phyloP scores from a whole-genome alignment of 2,113 vertebrate genomes.

The Rafetus swinhoei region DNA sequence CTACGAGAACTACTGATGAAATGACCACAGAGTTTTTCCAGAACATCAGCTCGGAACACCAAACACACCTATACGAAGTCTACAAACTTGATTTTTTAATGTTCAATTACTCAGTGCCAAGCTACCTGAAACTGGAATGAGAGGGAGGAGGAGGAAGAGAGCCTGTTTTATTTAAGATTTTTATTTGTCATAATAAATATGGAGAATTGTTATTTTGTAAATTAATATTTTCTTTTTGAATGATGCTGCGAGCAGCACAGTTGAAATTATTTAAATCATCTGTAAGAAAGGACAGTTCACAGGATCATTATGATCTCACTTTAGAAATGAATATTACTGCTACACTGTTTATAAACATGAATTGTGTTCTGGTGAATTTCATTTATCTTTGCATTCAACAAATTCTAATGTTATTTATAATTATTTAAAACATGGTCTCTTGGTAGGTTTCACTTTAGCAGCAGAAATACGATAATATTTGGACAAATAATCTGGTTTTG shows the following conservation, averaged over 20 bases:
- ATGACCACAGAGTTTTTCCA: slow-evolving; percentile 98
- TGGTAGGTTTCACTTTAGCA: slow-evolving; percentile 71
- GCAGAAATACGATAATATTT: slow-evolving; percentile 51
- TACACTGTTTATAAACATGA: slow-evolving; percentile 68
- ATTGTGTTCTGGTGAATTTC: slow-evolving; percentile 76
- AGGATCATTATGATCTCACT: slow-evolving; percentile 67
- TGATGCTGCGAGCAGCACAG: slow-evolving; percentile 96
- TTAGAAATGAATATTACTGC: slow-evolving; percentile 68
- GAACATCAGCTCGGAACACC: slow-evolving; percentile 95
- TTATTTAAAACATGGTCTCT: slow-evolving; percentile 83
- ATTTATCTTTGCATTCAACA: slow-evolving; percentile 73
- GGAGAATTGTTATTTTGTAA: slow-evolving; percentile 88
- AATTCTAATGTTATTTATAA: slow-evolving; percentile 85
- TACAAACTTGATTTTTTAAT: slow-evolving; percentile 99
- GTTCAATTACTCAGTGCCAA: slow-evolving; percentile 98
- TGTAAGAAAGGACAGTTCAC: slow-evolving; percentile 78
- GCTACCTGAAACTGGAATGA: slow-evolving; percentile 94
- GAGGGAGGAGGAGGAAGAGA: slow-evolving; percentile 65
- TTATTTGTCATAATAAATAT: slow-evolving; percentile 85
- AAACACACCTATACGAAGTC: slow-evolving; percentile 92
- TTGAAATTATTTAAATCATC: slow-evolving; percentile 90
- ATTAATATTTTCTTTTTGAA: slow-evolving; percentile 83
- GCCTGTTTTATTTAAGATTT: slow-evolving; percentile 85
- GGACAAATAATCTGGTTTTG: slow-evolving; percentile 49
- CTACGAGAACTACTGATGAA: slow-evolving; percentile 96